These are phyloP conservation scores for Odiellus spinosus DNA, from an alignment of 2,888 invertebrate genomes.

Conservation along the genomic window DNA sequence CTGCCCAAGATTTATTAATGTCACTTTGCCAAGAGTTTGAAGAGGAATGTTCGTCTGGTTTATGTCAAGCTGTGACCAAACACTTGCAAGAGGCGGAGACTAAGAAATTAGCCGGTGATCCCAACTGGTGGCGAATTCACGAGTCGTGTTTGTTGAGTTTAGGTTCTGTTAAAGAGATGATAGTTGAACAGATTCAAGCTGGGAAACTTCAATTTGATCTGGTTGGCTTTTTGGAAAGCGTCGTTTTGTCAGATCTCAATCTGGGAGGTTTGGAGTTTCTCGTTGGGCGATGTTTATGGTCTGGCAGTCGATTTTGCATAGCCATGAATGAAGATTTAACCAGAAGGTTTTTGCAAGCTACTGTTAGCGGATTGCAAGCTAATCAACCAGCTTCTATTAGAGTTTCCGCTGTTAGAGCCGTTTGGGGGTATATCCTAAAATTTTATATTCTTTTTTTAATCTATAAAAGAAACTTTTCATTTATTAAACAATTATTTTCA, in stretches of 20 bases:
- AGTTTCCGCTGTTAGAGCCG: constrained; percentile 38
- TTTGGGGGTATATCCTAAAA: constrained; percentile 21
- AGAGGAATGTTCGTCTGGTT: constrained; percentile 37
- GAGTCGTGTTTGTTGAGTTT: constrained; percentile 48
- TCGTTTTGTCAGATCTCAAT: constrained; percentile 37
- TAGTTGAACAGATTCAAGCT: constrained; percentile 30
- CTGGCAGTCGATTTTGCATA: constrained; percentile 38
- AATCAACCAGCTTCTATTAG: constrained; percentile 38
- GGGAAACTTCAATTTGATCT: constrained; percentile 31
- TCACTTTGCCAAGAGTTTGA: constrained; percentile 39
- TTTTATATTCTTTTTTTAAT: background rate
- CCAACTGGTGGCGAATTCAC: constrained; percentile 44
- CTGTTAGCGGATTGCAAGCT: constrained; percentile 38
- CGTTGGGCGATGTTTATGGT: constrained; percentile 40
- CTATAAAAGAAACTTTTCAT: no score
- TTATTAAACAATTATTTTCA: no score
- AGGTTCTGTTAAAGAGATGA: constrained; percentile 37
- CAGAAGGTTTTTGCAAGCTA: constrained; percentile 24
- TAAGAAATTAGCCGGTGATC: constrained; percentile 32
- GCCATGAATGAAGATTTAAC: constrained; percentile 36
- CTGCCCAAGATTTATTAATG: constrained; percentile 45
- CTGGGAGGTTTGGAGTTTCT: constrained; percentile 34
- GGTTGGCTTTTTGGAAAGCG: constrained; percentile 33
- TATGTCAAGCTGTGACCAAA: constrained; percentile 42
- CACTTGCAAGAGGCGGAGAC: constrained; percentile 43